phyloP scores from a whole-genome alignment of 2,113 vertebrate species.

The Chionomys nivalis region DNA sequence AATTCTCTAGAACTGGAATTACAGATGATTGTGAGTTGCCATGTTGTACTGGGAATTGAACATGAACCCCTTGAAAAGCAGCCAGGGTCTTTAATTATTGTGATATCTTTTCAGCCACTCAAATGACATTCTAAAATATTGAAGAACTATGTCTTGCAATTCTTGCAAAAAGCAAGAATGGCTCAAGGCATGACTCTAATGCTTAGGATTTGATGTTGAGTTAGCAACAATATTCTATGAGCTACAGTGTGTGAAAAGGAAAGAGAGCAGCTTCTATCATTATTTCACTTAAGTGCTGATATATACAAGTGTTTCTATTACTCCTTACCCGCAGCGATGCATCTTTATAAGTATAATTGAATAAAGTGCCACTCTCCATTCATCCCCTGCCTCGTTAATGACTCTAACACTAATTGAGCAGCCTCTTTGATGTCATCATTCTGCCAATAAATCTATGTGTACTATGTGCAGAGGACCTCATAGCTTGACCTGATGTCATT shows the following conservation, averaged over 20 bases:
- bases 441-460: slow-evolving; percentile 74
- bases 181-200: not conserved
- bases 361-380: slow-evolving; percentile 69
- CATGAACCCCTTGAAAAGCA: not conserved
- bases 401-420: slow-evolving; percentile 80
- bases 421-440: slow-evolving; percentile 65
- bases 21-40: not conserved
- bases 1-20: not conserved
- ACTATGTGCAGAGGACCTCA: slow-evolving; percentile 61
- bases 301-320: slow-evolving; percentile 76
- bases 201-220: slow-evolving; percentile 25
- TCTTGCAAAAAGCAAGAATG: not conserved
- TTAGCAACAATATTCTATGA: slow-evolving; percentile 14
- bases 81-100: not conserved
- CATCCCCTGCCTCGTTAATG: slow-evolving; percentile 77
- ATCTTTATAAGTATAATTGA: slow-evolving; percentile 81
- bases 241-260: slow-evolving; percentile 15
- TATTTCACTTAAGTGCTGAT: slow-evolving; percentile 71
- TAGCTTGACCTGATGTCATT: slow-evolving; percentile 66
- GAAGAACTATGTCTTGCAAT: not conserved
- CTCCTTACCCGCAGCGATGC: slow-evolving; percentile 71
- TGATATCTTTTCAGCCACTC: not conserved
- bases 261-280: not conserved
- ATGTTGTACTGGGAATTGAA: not conserved
- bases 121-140: not conserved